Evolutionary conservation across 2,113 vertebrate genomes (phyloP).

Genomic region (Pterophyllum scalare): DNA sequence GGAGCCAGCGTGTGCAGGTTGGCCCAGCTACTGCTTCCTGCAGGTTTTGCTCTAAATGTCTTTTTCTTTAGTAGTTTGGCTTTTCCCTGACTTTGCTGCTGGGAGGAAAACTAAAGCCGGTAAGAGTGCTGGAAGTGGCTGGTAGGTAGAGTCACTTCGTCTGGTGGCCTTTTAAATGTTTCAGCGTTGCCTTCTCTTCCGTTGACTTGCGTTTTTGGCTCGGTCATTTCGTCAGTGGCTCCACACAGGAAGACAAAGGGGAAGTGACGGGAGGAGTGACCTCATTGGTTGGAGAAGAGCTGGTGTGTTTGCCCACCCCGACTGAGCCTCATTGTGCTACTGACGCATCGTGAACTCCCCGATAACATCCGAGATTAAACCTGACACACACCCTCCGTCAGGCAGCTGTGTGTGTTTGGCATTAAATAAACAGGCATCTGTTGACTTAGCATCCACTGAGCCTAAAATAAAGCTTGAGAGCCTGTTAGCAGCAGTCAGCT

Average conservation of each 20-base stretch:
- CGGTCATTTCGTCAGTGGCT: background rate
- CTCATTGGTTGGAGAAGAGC: constrained; percentile 9
- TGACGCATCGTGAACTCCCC: constrained; percentile 4
- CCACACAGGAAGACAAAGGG: background rate
- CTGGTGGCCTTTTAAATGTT: too few relatives aligned
- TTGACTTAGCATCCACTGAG: constrained; percentile 44
- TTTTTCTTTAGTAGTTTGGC: background rate
- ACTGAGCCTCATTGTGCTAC: constrained; percentile 33
- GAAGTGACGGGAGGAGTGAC: constrained; percentile 34
- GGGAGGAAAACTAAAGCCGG: background rate
- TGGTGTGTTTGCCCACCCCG: constrained; percentile 5
- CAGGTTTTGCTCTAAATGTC: background rate
- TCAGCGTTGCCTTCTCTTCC: background rate
- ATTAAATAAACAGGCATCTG: constrained; percentile 58
- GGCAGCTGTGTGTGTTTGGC: constrained; percentile 55
- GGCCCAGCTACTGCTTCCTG: background rate
- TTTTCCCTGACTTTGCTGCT: background rate
- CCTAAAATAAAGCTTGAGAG: constrained; percentile 40
- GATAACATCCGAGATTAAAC: constrained; percentile 53
- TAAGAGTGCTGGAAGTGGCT: background rate
- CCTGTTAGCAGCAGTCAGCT: constrained; percentile 47
- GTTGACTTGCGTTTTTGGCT: background rate
- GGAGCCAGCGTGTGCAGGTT: background rate
- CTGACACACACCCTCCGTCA: constrained; percentile 49
- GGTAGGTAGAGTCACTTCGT: background rate